Evolutionary conservation across 2,888 invertebrate genomes (phyloP).

Genomic region (Parasteatoda lunata): DNA sequence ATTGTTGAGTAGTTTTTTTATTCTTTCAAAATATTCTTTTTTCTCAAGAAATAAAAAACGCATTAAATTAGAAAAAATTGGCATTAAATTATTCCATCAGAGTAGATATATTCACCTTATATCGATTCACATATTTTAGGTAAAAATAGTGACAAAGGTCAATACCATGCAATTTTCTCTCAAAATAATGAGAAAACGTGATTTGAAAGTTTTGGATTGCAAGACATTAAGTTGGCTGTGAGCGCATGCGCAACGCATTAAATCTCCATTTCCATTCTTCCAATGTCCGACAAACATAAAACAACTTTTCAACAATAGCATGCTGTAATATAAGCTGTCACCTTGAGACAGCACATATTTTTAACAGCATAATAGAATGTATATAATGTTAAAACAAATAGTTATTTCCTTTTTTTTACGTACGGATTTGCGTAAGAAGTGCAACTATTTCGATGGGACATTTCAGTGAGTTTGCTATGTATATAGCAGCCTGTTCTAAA

Average conservation of each 20-base stretch:
- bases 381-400: neutral
- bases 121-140: neutral
- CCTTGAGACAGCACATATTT: conserved; percentile 2
- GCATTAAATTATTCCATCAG: neutral
- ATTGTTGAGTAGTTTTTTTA: neutral
- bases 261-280: conserved; percentile 11
- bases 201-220: neutral
- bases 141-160: neutral
- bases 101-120: neutral
- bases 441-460: too few relatives aligned
- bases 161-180: neutral
- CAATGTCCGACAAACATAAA: conserved; percentile 11
- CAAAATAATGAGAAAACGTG: neutral
- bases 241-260: conserved; percentile 14
- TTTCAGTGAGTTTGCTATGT: too few relatives aligned
- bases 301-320: neutral
- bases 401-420: neutral
- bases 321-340: conserved; percentile 11
- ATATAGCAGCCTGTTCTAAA: too few relatives aligned
- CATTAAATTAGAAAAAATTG: neutral
- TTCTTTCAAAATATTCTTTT: neutral
- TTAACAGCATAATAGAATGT: neutral
- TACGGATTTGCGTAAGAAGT: too few relatives aligned
- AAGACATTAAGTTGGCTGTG: neutral
- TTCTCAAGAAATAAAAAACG: neutral